Evolutionary conservation across 64 coral and sea anemone genomes (phyloP).

Genomic region (Dendrophyllia cribrosa): DNA sequence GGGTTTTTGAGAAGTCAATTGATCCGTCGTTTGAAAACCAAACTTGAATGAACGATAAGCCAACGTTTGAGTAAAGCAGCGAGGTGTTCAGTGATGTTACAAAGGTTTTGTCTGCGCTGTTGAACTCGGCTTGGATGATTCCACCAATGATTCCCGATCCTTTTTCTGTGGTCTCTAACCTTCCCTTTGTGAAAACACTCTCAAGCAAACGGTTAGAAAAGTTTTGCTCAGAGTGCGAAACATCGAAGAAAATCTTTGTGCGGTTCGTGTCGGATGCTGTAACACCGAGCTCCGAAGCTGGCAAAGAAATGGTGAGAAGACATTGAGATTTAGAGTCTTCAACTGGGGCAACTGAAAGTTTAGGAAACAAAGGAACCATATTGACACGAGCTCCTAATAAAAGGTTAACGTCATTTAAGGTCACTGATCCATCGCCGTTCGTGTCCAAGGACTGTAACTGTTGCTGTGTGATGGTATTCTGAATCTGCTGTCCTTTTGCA

Average conservation of each 20-base stretch:
- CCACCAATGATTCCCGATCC: slow-evolving; percentile 1
- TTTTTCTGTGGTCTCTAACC: slow-evolving; percentile 16
- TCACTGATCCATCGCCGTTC: slow-evolving; percentile 43
- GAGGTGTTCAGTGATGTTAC: slow-evolving; percentile 56
- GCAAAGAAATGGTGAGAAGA: slow-evolving; percentile 47
- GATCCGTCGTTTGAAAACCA: slow-evolving; percentile 27
- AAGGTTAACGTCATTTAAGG: slow-evolving; percentile 44
- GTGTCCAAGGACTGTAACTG: slow-evolving; percentile 61
- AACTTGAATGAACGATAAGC: slow-evolving; percentile 62
- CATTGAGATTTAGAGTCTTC: slow-evolving; percentile 59
- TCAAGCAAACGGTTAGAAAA: background rate
- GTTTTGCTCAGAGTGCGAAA: slow-evolving; percentile 5
- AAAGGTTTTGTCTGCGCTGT: slow-evolving; percentile 43
- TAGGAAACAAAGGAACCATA: slow-evolving; percentile 37
- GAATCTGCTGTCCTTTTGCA: slow-evolving; percentile 52
- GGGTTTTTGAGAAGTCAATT: slow-evolving; percentile 21
- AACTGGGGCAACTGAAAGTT: slow-evolving; percentile 31
- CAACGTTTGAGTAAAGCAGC: slow-evolving; percentile 51
- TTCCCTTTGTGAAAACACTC: slow-evolving; percentile 20
- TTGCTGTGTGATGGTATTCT: slow-evolving; percentile 37
- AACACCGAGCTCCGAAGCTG: slow-evolving; percentile 32
- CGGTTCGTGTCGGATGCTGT: background rate
- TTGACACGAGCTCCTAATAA: slow-evolving; percentile 29
- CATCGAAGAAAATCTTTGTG: slow-evolving; percentile 41
- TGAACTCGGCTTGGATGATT: slow-evolving; percentile 29